Evolutionary conservation across 2,797 vertebrate genomes (phyloP).

Genomic region (Knipowitschia caucasica): DNA sequence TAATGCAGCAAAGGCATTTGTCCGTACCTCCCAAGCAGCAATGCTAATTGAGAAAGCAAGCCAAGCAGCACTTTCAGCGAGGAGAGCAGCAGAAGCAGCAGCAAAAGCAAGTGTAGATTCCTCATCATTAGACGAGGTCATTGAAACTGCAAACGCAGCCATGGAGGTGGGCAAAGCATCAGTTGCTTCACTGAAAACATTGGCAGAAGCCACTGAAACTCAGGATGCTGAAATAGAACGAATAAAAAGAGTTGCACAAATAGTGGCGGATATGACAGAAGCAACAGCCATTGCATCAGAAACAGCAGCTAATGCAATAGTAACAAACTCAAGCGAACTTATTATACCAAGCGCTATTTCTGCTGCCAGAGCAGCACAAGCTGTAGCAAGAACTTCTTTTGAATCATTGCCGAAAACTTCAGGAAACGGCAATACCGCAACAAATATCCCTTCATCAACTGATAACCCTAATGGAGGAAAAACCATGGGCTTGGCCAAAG

Average conservation of each 20-base stretch:
- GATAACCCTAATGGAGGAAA: conserved; percentile 3
- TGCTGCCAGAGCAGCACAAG: not conserved
- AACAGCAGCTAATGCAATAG: not conserved
- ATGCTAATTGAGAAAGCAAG: not conserved
- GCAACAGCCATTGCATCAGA: conserved; percentile 6
- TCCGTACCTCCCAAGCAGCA: not conserved
- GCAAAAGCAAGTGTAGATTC: conserved; percentile 1
- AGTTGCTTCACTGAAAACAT: not conserved
- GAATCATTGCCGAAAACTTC: not conserved
- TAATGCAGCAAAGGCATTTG: not conserved
- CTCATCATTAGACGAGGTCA: conserved; percentile 3
- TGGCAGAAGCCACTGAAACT: not conserved
- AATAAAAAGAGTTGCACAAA: not conserved
- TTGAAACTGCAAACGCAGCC: not conserved
- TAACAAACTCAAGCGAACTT: not conserved
- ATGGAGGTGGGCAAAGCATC: conserved; percentile 1
- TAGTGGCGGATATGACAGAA: conserved; percentile 1
- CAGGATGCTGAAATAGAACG: not conserved
- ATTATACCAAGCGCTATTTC: not conserved
- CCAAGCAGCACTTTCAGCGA: conserved; percentile 6
- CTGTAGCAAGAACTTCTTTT: conserved; percentile 2
- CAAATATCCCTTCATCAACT: not conserved
- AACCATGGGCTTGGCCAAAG: not conserved
- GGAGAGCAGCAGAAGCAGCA: conserved; percentile 11
- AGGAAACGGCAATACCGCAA: not conserved